Conservation (phyloP, 1,140 invertebrate species). For the Saccostrea echinata region DNA sequence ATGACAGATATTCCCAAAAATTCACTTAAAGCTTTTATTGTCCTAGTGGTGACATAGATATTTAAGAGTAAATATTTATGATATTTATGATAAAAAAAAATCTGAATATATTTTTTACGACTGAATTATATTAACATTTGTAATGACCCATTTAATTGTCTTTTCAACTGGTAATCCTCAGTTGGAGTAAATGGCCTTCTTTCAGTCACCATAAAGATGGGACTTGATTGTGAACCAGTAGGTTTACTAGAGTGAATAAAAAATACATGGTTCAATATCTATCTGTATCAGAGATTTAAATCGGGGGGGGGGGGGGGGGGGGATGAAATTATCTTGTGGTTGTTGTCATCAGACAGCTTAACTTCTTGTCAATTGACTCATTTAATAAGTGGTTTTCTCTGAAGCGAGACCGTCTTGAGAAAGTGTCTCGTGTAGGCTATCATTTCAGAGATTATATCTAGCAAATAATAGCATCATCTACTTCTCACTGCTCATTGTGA, state of each 20-base stretch:
- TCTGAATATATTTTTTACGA: slow-evolving; percentile 16
- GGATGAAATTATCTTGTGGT: slow-evolving; percentile 8
- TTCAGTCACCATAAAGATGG: background rate
- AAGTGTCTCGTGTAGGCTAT: background rate
- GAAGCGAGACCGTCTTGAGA: slow-evolving; percentile 23
- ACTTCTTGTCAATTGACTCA: slow-evolving; percentile 19
- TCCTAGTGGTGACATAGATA: background rate
- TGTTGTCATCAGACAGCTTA: slow-evolving; percentile 20
- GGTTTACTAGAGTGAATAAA: slow-evolving; percentile 17
- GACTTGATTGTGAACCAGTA: background rate
- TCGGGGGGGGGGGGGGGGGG: too few species aligned
- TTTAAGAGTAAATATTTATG: slow-evolving; percentile 5
- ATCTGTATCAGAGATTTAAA: slow-evolving; percentile 2
- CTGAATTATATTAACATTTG: slow-evolving; percentile 21
- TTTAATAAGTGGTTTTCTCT: slow-evolving; percentile 8
- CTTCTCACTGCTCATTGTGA: slow-evolving; percentile 10
- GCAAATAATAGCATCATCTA: background rate
- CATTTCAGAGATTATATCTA: slow-evolving; percentile 10
- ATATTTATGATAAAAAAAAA: slow-evolving; percentile 27
- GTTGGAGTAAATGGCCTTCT: background rate
- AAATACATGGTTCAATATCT: slow-evolving; percentile 18
- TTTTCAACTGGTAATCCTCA: slow-evolving; percentile 6
- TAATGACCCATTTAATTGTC: slow-evolving; percentile 35
- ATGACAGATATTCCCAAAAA: background rate
- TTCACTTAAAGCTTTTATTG: background rate